Evolutionary conservation across 2,888 invertebrate species (phyloP).

Genomic region (Calephelis perditalis): DNA sequence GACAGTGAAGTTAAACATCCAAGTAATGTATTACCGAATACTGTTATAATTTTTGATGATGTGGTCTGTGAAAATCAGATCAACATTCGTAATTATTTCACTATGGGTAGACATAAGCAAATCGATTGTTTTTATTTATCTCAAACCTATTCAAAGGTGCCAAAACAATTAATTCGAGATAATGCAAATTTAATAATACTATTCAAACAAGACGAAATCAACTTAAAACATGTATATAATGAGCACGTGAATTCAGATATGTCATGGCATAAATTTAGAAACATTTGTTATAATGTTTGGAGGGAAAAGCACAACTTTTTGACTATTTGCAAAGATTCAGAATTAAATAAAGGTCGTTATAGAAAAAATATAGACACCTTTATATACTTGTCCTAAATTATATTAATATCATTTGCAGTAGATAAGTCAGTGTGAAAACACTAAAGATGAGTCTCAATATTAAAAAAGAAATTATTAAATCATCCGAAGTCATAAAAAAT

Average conservation of each 20-base stretch:
- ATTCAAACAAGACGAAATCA: slow-evolving; percentile 24
- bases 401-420: too few relatives aligned
- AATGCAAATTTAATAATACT: slow-evolving; percentile 21
- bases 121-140: slow-evolving; percentile 16
- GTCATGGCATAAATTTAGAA: slow-evolving; percentile 24
- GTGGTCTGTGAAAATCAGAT: not conserved
- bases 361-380: too few relatives aligned
- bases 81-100: not conserved
- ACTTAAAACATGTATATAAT: slow-evolving; percentile 26
- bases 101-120: not conserved
- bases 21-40: not conserved
- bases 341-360: too few relatives aligned
- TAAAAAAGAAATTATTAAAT: too few relatives aligned
- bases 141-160: slow-evolving; percentile 20
- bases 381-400: too few relatives aligned
- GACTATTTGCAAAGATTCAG: too few relatives aligned
- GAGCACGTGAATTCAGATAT: slow-evolving; percentile 32
- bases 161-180: slow-evolving; percentile 20
- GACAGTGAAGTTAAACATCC: not conserved
- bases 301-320: too few relatives aligned
- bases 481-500: too few relatives aligned
- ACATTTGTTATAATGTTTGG: too few relatives aligned
- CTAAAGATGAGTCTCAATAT: too few relatives aligned
- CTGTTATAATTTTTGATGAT: not conserved
- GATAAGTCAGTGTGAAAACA: too few relatives aligned